Evolutionary conservation across 2,888 invertebrate species (phyloP).

Genomic region (Desoria tigrina): DNA sequence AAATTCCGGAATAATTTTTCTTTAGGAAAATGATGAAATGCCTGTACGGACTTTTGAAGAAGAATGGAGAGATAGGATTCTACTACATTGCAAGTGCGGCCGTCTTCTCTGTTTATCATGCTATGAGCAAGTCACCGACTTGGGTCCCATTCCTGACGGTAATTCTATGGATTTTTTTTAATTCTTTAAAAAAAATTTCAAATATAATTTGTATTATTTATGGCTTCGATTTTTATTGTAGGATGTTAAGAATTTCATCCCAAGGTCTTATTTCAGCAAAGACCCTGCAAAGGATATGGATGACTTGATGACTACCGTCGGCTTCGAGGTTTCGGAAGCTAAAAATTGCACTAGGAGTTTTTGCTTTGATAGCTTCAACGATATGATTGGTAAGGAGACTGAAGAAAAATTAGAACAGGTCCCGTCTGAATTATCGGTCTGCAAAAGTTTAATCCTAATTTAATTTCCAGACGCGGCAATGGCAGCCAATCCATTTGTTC

Average conservation of each 20-base stretch:
- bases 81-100: slow-evolving; percentile 51
- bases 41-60: slow-evolving; percentile 42
- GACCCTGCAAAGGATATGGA: slow-evolving; percentile 49
- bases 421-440: too few relatives aligned
- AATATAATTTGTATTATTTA: slow-evolving; percentile 3
- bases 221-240: slow-evolving; percentile 29
- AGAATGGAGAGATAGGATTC: slow-evolving; percentile 50
- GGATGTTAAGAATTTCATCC: slow-evolving; percentile 52
- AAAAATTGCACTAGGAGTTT: slow-evolving; percentile 42
- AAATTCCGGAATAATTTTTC: not conserved
- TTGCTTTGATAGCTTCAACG: slow-evolving; percentile 44
- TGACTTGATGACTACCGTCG: slow-evolving; percentile 43
- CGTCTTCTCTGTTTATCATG: slow-evolving; percentile 50
- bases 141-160: slow-evolving; percentile 49
- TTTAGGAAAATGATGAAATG: slow-evolving; percentile 46
- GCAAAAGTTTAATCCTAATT: not conserved
- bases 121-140: slow-evolving; percentile 47
- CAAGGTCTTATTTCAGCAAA: slow-evolving; percentile 48
- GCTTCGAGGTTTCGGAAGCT: slow-evolving; percentile 46
- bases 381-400: slow-evolving; percentile 48
- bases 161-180: not conserved
- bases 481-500: slow-evolving; percentile 53
- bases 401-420: too few relatives aligned
- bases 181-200: too few relatives aligned
- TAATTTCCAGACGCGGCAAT: slow-evolving; percentile 49